Evolutionary conservation across 30 jellyfish, hydroid and myxozoan species (phyloP).

Genomic region (Catostylus mosaicus): DNA sequence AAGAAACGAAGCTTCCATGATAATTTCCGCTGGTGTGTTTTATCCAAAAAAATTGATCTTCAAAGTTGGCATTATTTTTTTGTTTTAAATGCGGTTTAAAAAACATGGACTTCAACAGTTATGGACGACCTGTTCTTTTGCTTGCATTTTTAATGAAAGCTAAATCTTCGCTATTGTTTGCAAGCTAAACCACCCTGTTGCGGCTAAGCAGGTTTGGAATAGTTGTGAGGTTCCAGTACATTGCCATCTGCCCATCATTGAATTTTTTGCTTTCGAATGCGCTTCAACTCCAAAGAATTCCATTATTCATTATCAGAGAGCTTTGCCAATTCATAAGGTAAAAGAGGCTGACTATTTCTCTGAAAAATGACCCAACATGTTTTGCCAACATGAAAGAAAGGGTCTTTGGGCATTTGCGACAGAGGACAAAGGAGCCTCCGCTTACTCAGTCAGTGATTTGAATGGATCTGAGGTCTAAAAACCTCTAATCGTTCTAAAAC

Average conservation of each 20-base stretch:
- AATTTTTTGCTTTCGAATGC: slow-evolving; percentile 17
- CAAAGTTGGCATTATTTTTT: slow-evolving; percentile 31
- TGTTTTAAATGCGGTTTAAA: slow-evolving; percentile 46
- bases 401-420: too few species aligned
- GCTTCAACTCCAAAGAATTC: slow-evolving; percentile 13
- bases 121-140: slow-evolving; percentile 75
- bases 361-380: neutral
- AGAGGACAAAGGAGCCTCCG: too few species aligned
- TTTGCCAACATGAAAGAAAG: slow-evolving; percentile 1
- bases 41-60: slow-evolving; percentile 10
- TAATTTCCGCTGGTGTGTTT: neutral
- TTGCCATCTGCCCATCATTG: slow-evolving; percentile 51
- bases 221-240: slow-evolving; percentile 28
- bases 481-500: too few species aligned
- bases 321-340: neutral
- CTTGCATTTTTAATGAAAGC: slow-evolving; percentile 75
- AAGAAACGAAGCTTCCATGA: neutral
- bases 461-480: too few species aligned
- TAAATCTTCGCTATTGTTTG: slow-evolving; percentile 63
- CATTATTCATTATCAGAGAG: slow-evolving; percentile 5
- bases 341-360: neutral
- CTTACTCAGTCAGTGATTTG: too few species aligned
- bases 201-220: slow-evolving; percentile 43
- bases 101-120: slow-evolving; percentile 31
- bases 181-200: slow-evolving; percentile 63